Percentiles rank a stretch among this genome's conserved stretches.
These are phyloP conservation scores for Heterodera schachtii DNA, from an alignment of 1,140 invertebrate genomes.

Conservation along the genomic window DNA sequence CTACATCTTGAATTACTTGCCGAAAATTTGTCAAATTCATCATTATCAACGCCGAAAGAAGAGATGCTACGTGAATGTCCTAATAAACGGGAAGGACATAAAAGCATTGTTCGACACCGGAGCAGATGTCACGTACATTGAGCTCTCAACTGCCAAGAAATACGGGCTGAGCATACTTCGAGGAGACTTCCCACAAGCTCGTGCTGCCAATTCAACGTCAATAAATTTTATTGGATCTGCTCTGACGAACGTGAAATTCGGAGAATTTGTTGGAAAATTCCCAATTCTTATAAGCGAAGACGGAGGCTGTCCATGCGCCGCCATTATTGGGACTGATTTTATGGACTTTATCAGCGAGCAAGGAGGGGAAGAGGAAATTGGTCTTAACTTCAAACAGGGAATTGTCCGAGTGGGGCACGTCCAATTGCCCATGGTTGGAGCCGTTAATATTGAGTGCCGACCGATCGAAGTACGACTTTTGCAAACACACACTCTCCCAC, in stretches of 20 bases:
- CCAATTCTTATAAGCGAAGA: slow-evolving; percentile 29
- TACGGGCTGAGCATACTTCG: neutral
- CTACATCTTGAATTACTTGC: slow-evolving; percentile 3
- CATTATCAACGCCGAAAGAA: neutral
- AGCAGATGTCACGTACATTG: slow-evolving; percentile 6
- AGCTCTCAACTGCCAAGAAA: neutral
- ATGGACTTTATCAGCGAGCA: slow-evolving; percentile 1
- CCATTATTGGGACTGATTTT: slow-evolving; percentile 35
- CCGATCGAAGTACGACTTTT: slow-evolving; percentile 21
- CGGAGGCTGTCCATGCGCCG: slow-evolving; percentile 14
- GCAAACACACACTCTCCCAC: neutral
- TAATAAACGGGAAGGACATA: neutral
- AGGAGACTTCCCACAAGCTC: neutral
- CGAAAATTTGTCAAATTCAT: neutral
- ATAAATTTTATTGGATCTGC: slow-evolving; percentile 32
- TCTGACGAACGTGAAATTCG: slow-evolving; percentile 11
- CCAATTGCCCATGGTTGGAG: slow-evolving; percentile 14
- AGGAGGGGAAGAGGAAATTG: slow-evolving; percentile 1
- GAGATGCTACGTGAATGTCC: slow-evolving; percentile 6
- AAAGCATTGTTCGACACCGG: neutral
- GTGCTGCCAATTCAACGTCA: slow-evolving; percentile 24
- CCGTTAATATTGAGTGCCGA: neutral
- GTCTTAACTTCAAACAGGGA: neutral
- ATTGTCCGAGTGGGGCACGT: slow-evolving; percentile 5
- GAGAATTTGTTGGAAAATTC: neutral